These are phyloP conservation scores for Apogon hyalosoma DNA, from an alignment of 2,797 vertebrate genomes.

Conservation along the genomic window DNA sequence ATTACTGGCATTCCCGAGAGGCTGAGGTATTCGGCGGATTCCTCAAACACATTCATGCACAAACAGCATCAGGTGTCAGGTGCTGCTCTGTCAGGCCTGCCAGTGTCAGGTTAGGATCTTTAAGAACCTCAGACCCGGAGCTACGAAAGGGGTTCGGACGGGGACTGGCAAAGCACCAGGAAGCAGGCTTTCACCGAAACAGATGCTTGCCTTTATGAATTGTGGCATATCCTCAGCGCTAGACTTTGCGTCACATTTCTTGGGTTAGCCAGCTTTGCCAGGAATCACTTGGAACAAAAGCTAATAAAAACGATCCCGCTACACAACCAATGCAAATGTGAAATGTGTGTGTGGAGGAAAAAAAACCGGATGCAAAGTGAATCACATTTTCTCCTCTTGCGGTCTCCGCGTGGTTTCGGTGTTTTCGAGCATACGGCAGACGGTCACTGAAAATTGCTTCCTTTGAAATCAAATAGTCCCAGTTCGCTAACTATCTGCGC, in stretches of 20 bases:
- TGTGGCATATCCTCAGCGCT: constrained; percentile 56
- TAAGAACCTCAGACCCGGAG: constrained; percentile 27
- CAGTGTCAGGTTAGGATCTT: constrained; percentile 42
- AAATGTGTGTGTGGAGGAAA: constrained; percentile 25
- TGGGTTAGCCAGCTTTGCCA: constrained; percentile 57
- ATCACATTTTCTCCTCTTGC: constrained; percentile 44
- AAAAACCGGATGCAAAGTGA: constrained; percentile 55
- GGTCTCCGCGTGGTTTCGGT: constrained; percentile 38
- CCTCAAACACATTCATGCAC: constrained; percentile 59
- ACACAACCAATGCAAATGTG: constrained; percentile 29
- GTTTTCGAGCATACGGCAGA: constrained; percentile 29
- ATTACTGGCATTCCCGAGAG: constrained; percentile 62
- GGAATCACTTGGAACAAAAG: constrained; percentile 58
- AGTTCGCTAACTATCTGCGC: constrained; percentile 23
- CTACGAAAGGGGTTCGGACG: constrained; percentile 16
- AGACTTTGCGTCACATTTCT: constrained; percentile 70
- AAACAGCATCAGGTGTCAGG: constrained; percentile 69
- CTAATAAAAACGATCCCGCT: constrained; percentile 24
- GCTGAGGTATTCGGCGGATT: constrained; percentile 60
- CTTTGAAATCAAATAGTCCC: constrained; percentile 53
- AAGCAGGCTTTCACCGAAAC: constrained; percentile 44
- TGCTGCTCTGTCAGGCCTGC: constrained; percentile 45
- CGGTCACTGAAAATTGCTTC: constrained; percentile 43
- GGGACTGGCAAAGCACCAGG: constrained; percentile 45
- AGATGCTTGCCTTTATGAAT: constrained; percentile 66